Base-by-base conservation (phyloP, 2,888 invertebrate species). In the Standfussiana lucernea region DNA sequence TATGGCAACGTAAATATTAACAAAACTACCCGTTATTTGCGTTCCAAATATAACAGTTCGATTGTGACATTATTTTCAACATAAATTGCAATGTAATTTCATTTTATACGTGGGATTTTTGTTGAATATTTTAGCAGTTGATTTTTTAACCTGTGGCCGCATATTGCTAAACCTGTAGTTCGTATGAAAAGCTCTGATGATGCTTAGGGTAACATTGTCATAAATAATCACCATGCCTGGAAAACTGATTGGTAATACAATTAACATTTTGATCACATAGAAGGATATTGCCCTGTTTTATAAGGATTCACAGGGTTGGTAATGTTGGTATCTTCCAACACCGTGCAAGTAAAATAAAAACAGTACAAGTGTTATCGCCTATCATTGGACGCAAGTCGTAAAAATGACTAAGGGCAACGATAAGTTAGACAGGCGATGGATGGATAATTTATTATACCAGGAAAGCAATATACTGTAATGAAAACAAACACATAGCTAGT, bases 1-100 rank as follows among this genome's bases (percentile, higher is more conserved):
- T 65, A 65, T 62, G 65, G 65, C 74, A 81, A 65, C 40, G 61
- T 85, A 72, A 64, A 83, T 66, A 86, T 37, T 74, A 61, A 76
- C 53, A 64, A 67, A 83, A 66, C 45, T 53, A n/a, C 24, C 69
- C 47, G 70, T 72, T 74, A 72, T 85, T 80, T 77, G 62, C 28
- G 61, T 64, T 72, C 53, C 77, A 73, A 77, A 73, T 73, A 61
- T 71, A 72, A 59, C 53, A 37, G 40, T 80, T 59, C 71, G 64
- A 66, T 62, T 72, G 71, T 77, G 82, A 77, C 28, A 64, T 77
- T 72, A 82, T 45, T 68, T 82, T 68, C 53, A 72, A 59, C 68
- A 53, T 53, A 76, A 69, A 80, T 68, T 59, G 67, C 18, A 37
- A 50, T 15, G 56, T 42, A 56, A 76, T 72, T 68, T 42, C 24